These are phyloP conservation scores for Syncerus caffer DNA, from an alignment of 2,797 vertebrate species.

Conservation along the genomic window DNA sequence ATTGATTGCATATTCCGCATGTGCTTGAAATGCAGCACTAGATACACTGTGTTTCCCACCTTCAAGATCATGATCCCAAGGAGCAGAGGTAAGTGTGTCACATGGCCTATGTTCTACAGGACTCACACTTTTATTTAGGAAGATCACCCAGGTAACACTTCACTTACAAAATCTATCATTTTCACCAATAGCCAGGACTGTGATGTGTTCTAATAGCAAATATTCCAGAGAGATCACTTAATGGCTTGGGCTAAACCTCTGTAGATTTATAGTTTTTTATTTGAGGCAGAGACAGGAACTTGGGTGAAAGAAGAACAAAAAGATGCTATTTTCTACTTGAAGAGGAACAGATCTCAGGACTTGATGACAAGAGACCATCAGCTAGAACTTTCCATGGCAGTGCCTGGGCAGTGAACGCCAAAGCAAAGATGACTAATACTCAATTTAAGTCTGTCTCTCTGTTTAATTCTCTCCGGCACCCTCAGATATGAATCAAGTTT, in stretches of 20 bases:
- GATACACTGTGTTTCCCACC: background rate
- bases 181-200: background rate
- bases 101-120: background rate
- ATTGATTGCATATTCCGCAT: constrained; percentile 40
- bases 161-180: background rate
- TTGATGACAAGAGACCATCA: too few species aligned
- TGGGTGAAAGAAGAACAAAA: background rate
- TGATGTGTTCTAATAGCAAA: background rate
- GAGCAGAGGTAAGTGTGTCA: background rate
- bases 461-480: background rate
- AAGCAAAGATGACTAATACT: background rate
- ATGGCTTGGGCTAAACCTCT: background rate
- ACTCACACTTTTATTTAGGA: background rate
- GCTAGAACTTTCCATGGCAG: background rate
- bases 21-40: constrained; percentile 26
- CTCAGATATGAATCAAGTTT: background rate
- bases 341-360: background rate
- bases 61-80: constrained; percentile 38
- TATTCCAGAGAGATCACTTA: background rate
- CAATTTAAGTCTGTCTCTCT: background rate
- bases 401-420: background rate
- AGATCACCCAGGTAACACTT: background rate
- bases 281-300: background rate
- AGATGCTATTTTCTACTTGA: background rate
- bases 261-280: background rate